Evolutionary conservation across 2,797 vertebrate species (phyloP).

Genomic region (Takifugu ocellatus): DNA sequence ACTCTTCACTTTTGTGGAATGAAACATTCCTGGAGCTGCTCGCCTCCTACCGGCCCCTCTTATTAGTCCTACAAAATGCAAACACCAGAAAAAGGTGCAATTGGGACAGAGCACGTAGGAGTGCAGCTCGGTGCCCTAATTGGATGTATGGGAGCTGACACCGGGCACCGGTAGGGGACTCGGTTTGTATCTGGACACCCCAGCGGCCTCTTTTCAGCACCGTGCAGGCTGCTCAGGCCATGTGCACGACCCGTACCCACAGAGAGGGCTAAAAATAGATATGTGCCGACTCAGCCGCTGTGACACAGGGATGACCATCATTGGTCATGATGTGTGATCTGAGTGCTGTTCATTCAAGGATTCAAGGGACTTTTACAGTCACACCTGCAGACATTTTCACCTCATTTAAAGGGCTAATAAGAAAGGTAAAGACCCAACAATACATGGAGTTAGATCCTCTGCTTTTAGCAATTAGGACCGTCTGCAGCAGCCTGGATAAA

Average conservation of each 20-base stretch:
- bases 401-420: no score
- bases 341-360: no score
- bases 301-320: no score
- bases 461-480: no score
- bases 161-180: slow-evolving; percentile 38
- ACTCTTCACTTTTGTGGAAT: slow-evolving; percentile 16
- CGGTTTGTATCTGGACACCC: slow-evolving; percentile 38
- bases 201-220: slow-evolving; percentile 13
- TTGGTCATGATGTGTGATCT: no score
- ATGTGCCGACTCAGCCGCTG: background rate
- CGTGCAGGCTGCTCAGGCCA: slow-evolving; percentile 5
- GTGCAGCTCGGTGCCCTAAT: slow-evolving; percentile 33
- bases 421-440: no score
- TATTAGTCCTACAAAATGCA: slow-evolving; percentile 36
- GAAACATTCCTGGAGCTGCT: slow-evolving; percentile 39
- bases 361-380: no score
- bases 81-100: slow-evolving; percentile 15
- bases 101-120: background rate
- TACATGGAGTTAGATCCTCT: no score
- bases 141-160: slow-evolving; percentile 59
- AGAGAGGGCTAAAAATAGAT: slow-evolving; percentile 23
- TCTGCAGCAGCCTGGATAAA: no score
- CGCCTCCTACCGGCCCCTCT: slow-evolving; percentile 25
- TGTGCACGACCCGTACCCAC: slow-evolving; percentile 7
- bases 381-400: no score